Conservation (phyloP, 2,888 invertebrate genomes). For the Rhyacophila evoluta region DNA sequence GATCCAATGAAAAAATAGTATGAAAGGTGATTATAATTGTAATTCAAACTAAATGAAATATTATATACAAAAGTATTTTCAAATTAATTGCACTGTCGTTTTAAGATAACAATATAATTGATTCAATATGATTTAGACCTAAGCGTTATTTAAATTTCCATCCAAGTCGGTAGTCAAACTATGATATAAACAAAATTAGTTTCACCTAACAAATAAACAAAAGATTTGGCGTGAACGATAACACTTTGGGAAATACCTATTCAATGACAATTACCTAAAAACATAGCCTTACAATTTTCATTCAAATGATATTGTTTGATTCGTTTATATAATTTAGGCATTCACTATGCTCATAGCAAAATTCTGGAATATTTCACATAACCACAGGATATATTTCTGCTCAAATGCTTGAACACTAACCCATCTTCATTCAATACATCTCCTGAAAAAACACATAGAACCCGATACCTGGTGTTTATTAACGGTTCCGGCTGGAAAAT, state of each 20-base stretch:
- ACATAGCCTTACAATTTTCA: not conserved
- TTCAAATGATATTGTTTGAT: not conserved
- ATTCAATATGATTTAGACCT: not conserved
- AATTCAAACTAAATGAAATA: not conserved
- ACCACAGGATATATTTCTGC: too few relatives aligned
- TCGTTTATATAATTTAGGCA: not conserved
- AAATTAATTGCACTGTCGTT: not conserved
- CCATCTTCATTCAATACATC: too few relatives aligned
- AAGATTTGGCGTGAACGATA: not conserved
- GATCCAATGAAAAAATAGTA: not conserved
- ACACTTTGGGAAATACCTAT: not conserved
- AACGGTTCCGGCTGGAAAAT: too few relatives aligned
- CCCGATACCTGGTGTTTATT: too few relatives aligned
- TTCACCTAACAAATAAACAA: not conserved
- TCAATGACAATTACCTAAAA: not conserved
- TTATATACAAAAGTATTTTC: not conserved
- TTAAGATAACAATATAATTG: not conserved
- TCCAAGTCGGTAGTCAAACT: not conserved
- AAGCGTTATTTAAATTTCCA: not conserved
- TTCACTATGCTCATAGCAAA: not conserved
- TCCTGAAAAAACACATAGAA: too few relatives aligned
- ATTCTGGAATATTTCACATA: too few relatives aligned
- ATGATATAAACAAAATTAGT: not conserved
- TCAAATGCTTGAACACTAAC: too few relatives aligned
- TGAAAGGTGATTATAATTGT: not conserved